Conservation (phyloP, 1,140 invertebrate species). For the Orius laevigatus region DNA sequence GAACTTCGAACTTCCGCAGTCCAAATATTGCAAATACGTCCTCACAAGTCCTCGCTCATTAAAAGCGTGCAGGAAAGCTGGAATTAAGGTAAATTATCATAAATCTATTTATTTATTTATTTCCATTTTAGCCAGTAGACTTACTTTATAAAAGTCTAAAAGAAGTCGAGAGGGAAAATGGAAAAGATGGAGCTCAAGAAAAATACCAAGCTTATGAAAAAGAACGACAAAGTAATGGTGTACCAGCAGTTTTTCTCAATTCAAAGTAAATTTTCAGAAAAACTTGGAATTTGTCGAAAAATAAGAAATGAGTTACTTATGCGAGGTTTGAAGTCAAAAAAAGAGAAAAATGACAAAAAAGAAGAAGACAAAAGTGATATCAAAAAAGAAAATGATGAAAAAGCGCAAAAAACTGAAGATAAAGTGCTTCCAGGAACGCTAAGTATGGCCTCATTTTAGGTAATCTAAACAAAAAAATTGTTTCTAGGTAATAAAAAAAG, state of each 20-base stretch:
- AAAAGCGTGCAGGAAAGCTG: conserved; percentile 32
- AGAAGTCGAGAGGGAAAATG: conserved; percentile 21
- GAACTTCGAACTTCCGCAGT: conserved; percentile 32
- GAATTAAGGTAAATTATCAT: conserved; percentile 29
- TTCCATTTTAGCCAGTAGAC: conserved; percentile 25
- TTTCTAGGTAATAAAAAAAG: too few species aligned
- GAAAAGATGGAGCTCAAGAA: conserved; percentile 16
- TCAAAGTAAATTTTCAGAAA: conserved; percentile 17
- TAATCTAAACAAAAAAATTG: too few species aligned
- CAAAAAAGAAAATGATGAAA: not conserved
- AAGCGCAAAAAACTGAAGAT: not conserved
- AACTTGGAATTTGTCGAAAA: conserved; percentile 19
- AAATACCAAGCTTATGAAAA: conserved; percentile 18
- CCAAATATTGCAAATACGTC: conserved; percentile 30
- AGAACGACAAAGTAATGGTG: conserved; percentile 21
- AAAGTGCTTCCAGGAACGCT: too few species aligned
- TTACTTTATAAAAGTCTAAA: conserved; percentile 23
- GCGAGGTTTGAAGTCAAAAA: not conserved
- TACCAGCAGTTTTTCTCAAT: too few species aligned
- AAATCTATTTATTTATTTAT: conserved; percentile 7
- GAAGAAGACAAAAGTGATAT: not conserved
- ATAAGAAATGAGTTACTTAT: conserved; percentile 12
- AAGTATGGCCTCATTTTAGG: too few species aligned
- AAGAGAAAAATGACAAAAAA: not conserved
- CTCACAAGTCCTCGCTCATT: conserved; percentile 36